Evolutionary conservation across 1,140 invertebrate genomes (phyloP), one percentile per base, ranked within the genome.

Genomic region (Spodoptera frugiperda): DNA sequence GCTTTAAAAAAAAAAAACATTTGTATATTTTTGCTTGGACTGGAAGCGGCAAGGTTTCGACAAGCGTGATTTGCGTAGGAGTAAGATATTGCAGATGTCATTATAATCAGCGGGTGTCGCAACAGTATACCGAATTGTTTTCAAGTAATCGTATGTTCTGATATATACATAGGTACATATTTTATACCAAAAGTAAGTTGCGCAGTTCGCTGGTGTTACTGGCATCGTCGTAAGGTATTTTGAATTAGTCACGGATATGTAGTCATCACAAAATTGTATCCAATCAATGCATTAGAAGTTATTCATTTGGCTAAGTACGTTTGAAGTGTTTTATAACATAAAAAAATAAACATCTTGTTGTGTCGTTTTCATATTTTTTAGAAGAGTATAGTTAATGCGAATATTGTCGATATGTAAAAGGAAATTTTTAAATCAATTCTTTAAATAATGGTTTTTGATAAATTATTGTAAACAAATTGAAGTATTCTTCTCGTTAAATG

Each of bases 11-110:
- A 85, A 82, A 81, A 78, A 86, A 78, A 90, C 88, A 84, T 89
- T 88, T 91, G 90, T 93, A 93, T 91, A 93, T 91, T 93, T 91
- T 91, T 87, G 89, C 88, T 91, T 87, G 86, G 85, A 82, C 81
- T 82, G 79, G 71, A 83, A 81, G 81, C 86, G 82, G 84, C 80
- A 83, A 85, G 77, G 82, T 82, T 86, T 86, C 81, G 80, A 81
- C 79, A 84, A 82, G 80, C 79, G 79, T 81, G 85, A 85, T 84
- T 87, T 81, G 83, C 73, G 71, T 89, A 88, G 83, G 74, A 67
- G 76, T 84, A 80, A 82, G 80, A 61, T 80, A 76, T 67, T 76
- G 70, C 82, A 73, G 79, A 77, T 86, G 79, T 85, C 82, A 81
- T 76, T 83, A 44, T 76, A 70, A 83, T 65, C 80, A 79, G 78